phyloP scores from a whole-genome alignment of 2,888 invertebrate genomes.

The Bruchidius siliquastri region DNA sequence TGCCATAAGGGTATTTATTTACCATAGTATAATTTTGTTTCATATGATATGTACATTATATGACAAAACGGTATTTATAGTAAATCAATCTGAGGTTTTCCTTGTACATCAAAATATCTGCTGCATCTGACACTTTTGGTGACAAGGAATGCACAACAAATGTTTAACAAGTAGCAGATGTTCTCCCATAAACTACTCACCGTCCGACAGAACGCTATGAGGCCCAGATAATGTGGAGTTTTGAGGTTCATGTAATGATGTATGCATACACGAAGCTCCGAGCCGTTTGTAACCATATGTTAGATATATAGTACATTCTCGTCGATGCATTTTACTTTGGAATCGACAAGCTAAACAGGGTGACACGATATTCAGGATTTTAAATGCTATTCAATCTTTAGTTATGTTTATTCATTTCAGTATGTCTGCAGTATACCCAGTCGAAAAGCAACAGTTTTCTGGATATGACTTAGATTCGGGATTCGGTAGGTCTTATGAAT shows the following conservation, averaged over 20 bases:
- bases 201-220: not conserved
- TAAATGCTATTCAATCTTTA: no score
- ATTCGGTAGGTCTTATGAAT: no score
- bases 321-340: not conserved
- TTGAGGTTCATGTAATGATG: not conserved
- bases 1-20: no score
- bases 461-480: no score
- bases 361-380: no score
- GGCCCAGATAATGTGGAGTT: not conserved
- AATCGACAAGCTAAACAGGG: no score
- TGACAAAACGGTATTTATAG: not conserved
- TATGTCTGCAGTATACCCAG: no score
- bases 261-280: not conserved
- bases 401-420: no score
- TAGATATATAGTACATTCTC: not conserved
- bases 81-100: not conserved
- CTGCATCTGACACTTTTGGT: not conserved
- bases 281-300: not conserved
- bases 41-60: no score
- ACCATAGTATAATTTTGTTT: no score
- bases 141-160: no score
- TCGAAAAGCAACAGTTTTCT: no score
- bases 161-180: not conserved
- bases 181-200: not conserved
- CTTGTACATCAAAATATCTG: not conserved